A percentile compares a stretch with the other conserved stretches of the same genome.
Conservation (phyloP, 2,113 vertebrate genomes). For the Oxyruncus cristatus region DNA sequence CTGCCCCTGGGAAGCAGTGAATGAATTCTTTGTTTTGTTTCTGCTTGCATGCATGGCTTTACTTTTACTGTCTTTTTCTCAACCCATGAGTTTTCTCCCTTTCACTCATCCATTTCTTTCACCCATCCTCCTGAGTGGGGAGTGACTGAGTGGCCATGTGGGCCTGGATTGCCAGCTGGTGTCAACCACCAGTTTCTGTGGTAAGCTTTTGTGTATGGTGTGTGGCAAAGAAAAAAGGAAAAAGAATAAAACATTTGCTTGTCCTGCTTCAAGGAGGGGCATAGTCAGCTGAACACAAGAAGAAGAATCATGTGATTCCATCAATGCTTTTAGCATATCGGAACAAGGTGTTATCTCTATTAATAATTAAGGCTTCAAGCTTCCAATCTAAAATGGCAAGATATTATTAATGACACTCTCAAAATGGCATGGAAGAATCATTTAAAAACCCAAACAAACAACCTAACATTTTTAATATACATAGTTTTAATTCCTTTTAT, state of each 20-base stretch:
- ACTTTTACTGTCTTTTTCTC: neutral
- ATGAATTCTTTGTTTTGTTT: neutral
- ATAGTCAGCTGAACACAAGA: neutral
- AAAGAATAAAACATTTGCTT: neutral
- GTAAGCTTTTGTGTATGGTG: neutral
- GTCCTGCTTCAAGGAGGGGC: neutral
- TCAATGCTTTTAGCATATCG: neutral
- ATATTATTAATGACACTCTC: neutral
- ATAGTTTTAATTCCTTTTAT: neutral
- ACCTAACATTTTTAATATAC: neutral
- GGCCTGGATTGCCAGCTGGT: neutral
- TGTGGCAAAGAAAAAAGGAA: neutral
- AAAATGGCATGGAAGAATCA: neutral
- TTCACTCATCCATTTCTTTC: neutral
- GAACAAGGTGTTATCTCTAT: neutral
- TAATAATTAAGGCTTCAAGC: neutral
- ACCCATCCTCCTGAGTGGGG: rapidly evolving
- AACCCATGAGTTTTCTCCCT: neutral
- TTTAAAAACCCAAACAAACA: neutral
- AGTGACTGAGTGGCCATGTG: neutral
- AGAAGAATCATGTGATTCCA: neutral
- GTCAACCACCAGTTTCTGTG: neutral
- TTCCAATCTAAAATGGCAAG: neutral
- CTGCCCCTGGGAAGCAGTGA: neutral
- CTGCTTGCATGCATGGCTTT: neutral